Conservation (phyloP, 2,797 vertebrate species). For the Chiloscyllium punctatum region DNA sequence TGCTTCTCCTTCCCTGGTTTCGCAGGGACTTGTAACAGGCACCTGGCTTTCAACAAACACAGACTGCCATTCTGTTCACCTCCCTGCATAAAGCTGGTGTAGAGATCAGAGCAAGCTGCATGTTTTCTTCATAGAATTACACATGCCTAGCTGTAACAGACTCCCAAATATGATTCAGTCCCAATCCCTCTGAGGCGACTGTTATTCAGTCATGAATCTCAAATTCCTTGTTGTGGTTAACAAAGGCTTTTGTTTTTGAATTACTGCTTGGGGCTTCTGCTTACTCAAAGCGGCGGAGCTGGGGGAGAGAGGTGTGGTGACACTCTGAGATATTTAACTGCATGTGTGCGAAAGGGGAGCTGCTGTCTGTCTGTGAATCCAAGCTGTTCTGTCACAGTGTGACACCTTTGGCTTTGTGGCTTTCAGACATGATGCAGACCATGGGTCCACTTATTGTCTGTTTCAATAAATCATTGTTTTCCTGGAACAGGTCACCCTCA, state of each 20-base stretch:
- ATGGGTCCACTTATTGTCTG: no score
- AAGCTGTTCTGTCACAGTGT: background rate
- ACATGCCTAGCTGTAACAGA: background rate
- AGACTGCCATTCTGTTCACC: background rate
- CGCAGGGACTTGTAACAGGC: background rate
- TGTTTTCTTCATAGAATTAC: background rate
- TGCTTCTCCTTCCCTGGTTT: background rate
- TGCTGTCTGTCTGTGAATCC: background rate
- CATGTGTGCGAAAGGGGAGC: background rate
- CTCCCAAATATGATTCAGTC: background rate
- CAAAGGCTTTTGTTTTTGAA: background rate
- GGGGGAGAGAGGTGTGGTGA: background rate
- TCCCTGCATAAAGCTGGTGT: no score
- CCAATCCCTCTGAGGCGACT: background rate
- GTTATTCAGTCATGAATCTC: background rate
- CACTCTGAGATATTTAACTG: background rate
- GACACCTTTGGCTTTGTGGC: no score
- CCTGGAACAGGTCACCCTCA: no score
- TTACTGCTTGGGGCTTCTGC: background rate
- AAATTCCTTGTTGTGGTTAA: background rate
- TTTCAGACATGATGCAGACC: no score
- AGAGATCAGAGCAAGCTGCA: background rate
- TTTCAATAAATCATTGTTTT: no score
- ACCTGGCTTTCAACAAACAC: background rate
- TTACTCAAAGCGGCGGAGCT: background rate